phyloP scores from a whole-genome alignment of 1,140 invertebrate species.

The Glomeris maerens region DNA sequence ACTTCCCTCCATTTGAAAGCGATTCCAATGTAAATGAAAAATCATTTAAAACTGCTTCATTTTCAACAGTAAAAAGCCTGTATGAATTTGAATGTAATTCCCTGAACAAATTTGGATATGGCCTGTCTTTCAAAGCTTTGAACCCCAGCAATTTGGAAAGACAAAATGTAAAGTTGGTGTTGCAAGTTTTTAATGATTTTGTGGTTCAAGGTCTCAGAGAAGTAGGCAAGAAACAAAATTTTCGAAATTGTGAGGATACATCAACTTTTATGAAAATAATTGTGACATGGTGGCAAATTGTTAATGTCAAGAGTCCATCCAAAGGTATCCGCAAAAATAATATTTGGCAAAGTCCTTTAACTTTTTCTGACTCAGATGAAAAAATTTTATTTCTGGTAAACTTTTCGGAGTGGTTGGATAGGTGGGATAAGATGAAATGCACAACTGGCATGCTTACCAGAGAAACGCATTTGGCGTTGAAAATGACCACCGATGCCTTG shows the following conservation, averaged over 20 bases:
- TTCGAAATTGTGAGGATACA: neutral
- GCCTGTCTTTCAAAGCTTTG: conserved; percentile 7
- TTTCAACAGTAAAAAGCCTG: neutral
- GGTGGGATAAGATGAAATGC: conserved; percentile 6
- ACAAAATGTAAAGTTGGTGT: conserved; percentile 16
- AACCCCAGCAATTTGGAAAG: conserved; percentile 13
- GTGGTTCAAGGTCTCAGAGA: conserved; percentile 7
- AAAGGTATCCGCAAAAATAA: conserved; percentile 8
- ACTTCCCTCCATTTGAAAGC: conserved; percentile 2
- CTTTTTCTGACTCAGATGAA: conserved; percentile 6
- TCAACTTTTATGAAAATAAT: conserved; percentile 14
- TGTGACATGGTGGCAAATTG: conserved; percentile 13
- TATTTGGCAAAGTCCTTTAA: conserved; percentile 10
- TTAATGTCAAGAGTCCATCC: conserved; percentile 13
- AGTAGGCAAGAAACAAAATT: conserved; percentile 5
- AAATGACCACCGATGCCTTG: neutral
- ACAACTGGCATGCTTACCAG: neutral
- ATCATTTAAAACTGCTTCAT: neutral
- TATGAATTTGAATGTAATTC: conserved; percentile 1
- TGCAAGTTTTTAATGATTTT: conserved; percentile 15
- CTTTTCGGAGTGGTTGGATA: conserved; percentile 14
- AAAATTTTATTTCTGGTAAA: conserved; percentile 7
- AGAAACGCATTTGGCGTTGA: neutral
- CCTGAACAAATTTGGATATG: conserved; percentile 14
- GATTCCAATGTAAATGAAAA: neutral